Evolutionary conservation across 2,797 vertebrate genomes (phyloP), one percentile per base, ranked within the genome.

Genomic region (Cygnus olor): DNA sequence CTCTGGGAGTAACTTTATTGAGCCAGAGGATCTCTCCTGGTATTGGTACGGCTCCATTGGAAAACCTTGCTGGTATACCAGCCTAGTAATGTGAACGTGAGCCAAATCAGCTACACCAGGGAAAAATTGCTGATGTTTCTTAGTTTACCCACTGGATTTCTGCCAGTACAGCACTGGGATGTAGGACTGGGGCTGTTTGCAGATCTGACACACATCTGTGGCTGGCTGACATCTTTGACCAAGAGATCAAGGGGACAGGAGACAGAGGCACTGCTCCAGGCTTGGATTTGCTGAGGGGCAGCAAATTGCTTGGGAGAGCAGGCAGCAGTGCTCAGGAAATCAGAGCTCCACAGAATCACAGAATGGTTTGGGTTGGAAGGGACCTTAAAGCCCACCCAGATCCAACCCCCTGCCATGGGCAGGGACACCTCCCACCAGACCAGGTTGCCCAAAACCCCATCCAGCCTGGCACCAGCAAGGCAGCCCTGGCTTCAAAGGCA

Each of bases 321-420:
- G 51, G 7, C 0, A 1, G 27, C 0, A 0, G n/a, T 36, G 25
- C 51, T 85, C n/a, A 71, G 82, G n/a, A 81, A 64, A 71, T 8
- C 20, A 80, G 47, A 73, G 19, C 14, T 85, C 60, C n/a, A 44
- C 7, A 20, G 19, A 42, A 32, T 42, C 38, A 30, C 17, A 64
- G 61, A 10, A 21, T 22, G 28, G 20, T 32, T 21, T 64, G 40
- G 27, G 13, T 42, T 64, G 63, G 14, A 64, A 44, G 30, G 51
- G 17, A 32, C 38, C 18, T 14, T 42, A 30, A 53, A 42, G 27
- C 47, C 47, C 47, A 49, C 22, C 22, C 47, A 49, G 47, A 14
- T 4, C 28, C 51, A 44, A 0, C 19, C 19, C 40, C 42, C 63
- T 32, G 40, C 19, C 40, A 32, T 32, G 19, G 14, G 40, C 40